Percentiles rank a stretch among this genome's conserved stretches.
phyloP scores from a whole-genome alignment of 2,113 vertebrate species.

The Callipepla californica region DNA sequence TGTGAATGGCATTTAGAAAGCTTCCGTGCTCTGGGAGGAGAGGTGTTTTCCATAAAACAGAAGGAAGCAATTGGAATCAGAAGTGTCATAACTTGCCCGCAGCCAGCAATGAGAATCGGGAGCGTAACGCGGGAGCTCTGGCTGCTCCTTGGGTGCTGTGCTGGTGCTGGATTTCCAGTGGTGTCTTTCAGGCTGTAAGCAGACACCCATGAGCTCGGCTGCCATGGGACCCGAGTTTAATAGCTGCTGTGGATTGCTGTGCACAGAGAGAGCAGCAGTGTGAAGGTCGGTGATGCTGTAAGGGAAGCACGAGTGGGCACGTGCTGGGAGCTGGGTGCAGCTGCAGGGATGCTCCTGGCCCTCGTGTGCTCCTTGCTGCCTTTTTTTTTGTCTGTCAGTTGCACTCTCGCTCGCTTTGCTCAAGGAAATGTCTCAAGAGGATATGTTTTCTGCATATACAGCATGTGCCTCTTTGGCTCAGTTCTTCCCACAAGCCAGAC shows the following conservation, averaged over 20 bases:
- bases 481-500: rapidly evolving
- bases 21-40: background rate
- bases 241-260: background rate
- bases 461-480: background rate
- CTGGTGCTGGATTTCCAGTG: background rate
- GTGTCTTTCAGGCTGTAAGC: background rate
- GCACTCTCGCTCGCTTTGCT: background rate
- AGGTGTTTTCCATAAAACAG: background rate
- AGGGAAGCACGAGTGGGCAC: rapidly evolving
- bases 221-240: rapidly evolving
- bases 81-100: background rate
- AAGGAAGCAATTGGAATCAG: background rate
- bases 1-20: background rate
- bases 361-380: background rate
- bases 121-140: background rate
- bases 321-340: background rate
- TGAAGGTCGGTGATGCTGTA: background rate
- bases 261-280: background rate
- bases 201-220: background rate
- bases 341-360: background rate
- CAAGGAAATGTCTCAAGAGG: background rate
- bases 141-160: background rate
- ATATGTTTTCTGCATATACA: background rate
- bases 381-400: background rate
- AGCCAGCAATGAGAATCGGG: background rate